A percentile compares a stretch with the other conserved stretches of the same genome.
Conservation (phyloP, 30 jellyfish, hydroid and myxozoan species). For the Hydractinia symbiolongicarpus region DNA sequence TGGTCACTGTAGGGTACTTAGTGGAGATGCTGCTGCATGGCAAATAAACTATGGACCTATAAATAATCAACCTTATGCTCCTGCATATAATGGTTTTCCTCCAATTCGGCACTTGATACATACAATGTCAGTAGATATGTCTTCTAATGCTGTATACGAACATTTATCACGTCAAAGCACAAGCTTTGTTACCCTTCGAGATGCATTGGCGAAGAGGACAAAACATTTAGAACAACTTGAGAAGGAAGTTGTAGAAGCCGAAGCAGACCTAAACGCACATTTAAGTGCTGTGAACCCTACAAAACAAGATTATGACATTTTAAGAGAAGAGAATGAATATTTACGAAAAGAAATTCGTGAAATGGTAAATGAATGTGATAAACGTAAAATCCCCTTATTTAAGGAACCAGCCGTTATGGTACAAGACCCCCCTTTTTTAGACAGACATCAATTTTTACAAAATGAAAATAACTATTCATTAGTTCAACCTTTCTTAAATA, state of each 20-base stretch:
- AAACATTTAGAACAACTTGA: constrained; percentile 1
- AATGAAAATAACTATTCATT: neutral
- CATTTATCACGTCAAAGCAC: neutral
- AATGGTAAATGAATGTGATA: constrained; percentile 29
- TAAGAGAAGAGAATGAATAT: constrained; percentile 16
- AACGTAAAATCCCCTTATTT: neutral
- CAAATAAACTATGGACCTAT: neutral
- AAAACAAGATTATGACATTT: neutral
- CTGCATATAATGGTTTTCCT: neutral
- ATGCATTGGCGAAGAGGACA: constrained; percentile 2
- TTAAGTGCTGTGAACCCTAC: constrained; percentile 22
- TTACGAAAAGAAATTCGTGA: constrained; percentile 1
- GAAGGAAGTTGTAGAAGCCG: constrained; percentile 4
- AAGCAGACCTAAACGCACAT: constrained; percentile 1
- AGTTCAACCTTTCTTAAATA: neutral
- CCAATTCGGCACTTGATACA: neutral
- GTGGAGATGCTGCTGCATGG: constrained; percentile 17
- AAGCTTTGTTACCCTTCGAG: neutral
- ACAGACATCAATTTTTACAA: neutral
- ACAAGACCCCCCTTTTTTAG: neutral
- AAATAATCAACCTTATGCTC: neutral
- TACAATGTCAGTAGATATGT: constrained; percentile 15
- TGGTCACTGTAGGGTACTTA: constrained; percentile 1
- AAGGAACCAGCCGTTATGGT: neutral
- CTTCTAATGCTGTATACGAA: neutral